Evolutionary conservation across 2,797 vertebrate genomes (phyloP), one percentile per base, ranked within the genome.

Genomic region (Telmatherina bonti): DNA sequence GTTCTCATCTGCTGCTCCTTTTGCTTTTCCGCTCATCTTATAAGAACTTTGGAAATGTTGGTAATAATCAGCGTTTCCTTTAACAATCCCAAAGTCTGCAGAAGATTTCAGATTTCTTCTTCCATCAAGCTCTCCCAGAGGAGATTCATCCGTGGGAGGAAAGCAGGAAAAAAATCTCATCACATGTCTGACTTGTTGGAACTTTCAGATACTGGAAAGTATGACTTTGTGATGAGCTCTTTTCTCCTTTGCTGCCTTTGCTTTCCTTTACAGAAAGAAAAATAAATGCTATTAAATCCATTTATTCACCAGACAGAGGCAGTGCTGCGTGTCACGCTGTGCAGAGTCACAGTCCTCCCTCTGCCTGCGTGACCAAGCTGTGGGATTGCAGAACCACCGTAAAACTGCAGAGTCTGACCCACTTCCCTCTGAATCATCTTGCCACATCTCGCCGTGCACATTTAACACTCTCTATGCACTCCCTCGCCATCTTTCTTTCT

Each of bases 341-440:
- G 35, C 22, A 5, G 20, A 7, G 57, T 27, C 52, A 22, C 60
- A 45, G 62, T 67, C 54, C 18, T 72, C 27, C 30, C 54, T 69
- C 76, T 26, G 68, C 31, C 36, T 71, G 43, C 12, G 12, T 33
- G 72, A 49, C 53, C 55, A 38, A 62, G 77, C 77, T 47, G 56
- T 47, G 67, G 80, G 70, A 73, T 66, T 53, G 49, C 74, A 70
- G 62, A 72, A 61, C 55, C 15, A 54, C 51, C 63, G 70, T 49
- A 26, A 75, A 76, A 62, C 63, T 41, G 59, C 56, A 79, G 47
- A 72, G 68, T 79, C 59, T 89, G 86, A 90, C 90, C 89, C 84
- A 91, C 76, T 90, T 88, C 75, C 49, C 72, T 56, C 33, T 53
- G 43, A 87, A 64, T 81, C 82, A 60, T 64, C 59, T 65, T 35